Base-by-base conservation (phyloP, 2,888 invertebrate species). In the Auanema freiburgensis region DNA sequence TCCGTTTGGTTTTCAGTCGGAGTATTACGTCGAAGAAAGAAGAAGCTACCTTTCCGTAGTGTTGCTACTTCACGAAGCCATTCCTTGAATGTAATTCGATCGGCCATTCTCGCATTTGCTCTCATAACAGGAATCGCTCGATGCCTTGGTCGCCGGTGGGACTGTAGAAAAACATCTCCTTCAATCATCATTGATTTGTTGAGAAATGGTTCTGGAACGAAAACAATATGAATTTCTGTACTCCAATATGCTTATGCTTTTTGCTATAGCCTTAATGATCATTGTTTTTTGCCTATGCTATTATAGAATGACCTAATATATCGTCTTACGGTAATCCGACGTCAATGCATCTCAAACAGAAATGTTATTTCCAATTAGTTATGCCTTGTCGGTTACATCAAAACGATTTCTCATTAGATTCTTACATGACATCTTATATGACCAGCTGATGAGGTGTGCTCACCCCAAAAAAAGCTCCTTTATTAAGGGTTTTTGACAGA, bases 61-160 rank as follows among this genome's bases (percentile, higher is more conserved):
- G 69, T 64, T 42, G 79, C 78, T 18, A 81, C 80, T 42, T 76
- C 76, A 40, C 74, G 53, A 41, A 82, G 67, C 82, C 82, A 82
- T 56, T 82, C 82, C 61, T 79, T 80, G 66, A 81, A 82, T 2
- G 82, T 82, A 44, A 82, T 74, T 43, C 80, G 57, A 67, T 82
- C 81, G 10, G 72, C 74, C 33, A 76, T 59, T 21, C 71, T 66
- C 1, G 70, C 66, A 18, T 71, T 71, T 1, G 71, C 73, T 25
- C 67, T 66, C 76, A 76, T 76, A 5, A 76, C 76, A 1, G 76
- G 76, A 21, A 76, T 73, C 3, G 76, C 76, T 57, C 71, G 65
- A 65, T 76, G 76, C 58, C 74, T 68, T 6, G 74, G 74, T 33
- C 76, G 53, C 14, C 74, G 63, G 53, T 74, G 74, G 0, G 73